phyloP scores from a whole-genome alignment of 2,888 invertebrate species.

The Leucophenga maculata region DNA sequence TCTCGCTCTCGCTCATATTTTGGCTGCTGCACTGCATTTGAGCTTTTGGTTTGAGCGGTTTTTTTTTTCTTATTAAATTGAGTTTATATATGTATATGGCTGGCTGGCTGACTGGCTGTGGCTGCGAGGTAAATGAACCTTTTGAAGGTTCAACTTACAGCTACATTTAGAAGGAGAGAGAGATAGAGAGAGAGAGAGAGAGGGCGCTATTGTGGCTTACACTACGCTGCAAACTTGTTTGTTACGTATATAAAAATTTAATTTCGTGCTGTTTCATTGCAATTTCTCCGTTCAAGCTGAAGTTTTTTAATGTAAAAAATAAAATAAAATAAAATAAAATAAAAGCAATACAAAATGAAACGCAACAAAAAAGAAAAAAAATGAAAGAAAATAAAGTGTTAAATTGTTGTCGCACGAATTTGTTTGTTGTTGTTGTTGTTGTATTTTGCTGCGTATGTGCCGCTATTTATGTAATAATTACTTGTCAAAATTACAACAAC shows the following conservation, averaged over 20 bases:
- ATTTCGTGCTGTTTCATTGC: slow-evolving; percentile 45
- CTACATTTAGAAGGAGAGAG: slow-evolving; percentile 36
- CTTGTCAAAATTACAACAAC: slow-evolving; percentile 9
- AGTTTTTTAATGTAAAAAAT: no score
- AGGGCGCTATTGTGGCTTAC: not conserved
- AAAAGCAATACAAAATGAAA: slow-evolving; percentile 45
- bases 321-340: slow-evolving; percentile 29
- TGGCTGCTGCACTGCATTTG: not conserved
- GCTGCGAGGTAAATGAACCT: slow-evolving; percentile 71
- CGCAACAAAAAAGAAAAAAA: slow-evolving; percentile 49
- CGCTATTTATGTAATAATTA: slow-evolving; percentile 9
- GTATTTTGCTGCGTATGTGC: not conserved
- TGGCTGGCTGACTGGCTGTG: slow-evolving; percentile 4
- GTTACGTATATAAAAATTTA: slow-evolving; percentile 51
- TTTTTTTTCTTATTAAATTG: no score
- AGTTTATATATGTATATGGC: not conserved
- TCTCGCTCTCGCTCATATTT: slow-evolving; percentile 11
- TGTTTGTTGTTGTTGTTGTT: not conserved
- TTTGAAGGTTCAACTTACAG: slow-evolving; percentile 71
- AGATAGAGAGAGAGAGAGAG: not conserved
- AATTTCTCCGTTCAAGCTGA: slow-evolving; percentile 64
- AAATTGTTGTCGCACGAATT: slow-evolving; percentile 30
- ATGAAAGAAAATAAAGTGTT: slow-evolving; percentile 23
- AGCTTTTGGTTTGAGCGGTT: slow-evolving; percentile 16
- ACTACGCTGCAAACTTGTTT: slow-evolving; percentile 55